Conservation (phyloP, 2,113 vertebrate genomes). For the Megaceryle torquata region DNA sequence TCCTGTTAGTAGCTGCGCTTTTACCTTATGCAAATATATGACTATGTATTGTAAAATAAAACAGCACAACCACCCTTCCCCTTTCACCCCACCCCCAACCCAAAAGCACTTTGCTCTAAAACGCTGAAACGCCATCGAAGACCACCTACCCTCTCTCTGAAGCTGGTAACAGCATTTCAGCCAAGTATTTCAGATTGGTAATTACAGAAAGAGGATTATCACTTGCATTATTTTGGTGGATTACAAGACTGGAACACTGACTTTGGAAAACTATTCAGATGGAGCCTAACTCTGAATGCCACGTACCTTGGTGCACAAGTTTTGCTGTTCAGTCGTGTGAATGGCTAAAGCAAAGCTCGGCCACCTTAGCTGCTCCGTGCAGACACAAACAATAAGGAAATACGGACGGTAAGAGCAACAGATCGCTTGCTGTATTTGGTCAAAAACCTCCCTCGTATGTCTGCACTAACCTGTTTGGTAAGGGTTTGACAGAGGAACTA, state of each 20-base stretch:
- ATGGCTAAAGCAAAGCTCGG: not conserved
- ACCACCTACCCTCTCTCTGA: not conserved
- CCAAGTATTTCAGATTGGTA: not conserved
- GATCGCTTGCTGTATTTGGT: not conserved
- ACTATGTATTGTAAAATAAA: not conserved
- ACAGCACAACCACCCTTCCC: not conserved
- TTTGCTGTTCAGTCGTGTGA: not conserved
- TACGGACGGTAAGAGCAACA: not conserved
- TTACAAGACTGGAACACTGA: not conserved
- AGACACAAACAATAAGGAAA: not conserved
- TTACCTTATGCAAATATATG: not conserved
- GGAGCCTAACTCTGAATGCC: not conserved
- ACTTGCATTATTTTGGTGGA: not conserved
- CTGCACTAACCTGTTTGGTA: not conserved
- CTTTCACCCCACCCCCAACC: rapidly evolving
- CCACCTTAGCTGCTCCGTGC: not conserved
- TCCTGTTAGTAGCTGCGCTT: not conserved
- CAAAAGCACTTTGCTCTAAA: not conserved
- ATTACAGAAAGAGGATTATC: not conserved
- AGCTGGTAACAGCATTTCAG: not conserved
- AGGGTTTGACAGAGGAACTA: not conserved
- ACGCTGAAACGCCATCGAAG: not conserved
- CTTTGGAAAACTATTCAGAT: not conserved
- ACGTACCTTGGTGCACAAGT: not conserved
- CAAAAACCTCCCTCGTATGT: not conserved